Percentiles rank a stretch among this genome's conserved stretches.
phyloP scores from a whole-genome alignment of 2,888 invertebrate species.

The Apotomis turbidana region DNA sequence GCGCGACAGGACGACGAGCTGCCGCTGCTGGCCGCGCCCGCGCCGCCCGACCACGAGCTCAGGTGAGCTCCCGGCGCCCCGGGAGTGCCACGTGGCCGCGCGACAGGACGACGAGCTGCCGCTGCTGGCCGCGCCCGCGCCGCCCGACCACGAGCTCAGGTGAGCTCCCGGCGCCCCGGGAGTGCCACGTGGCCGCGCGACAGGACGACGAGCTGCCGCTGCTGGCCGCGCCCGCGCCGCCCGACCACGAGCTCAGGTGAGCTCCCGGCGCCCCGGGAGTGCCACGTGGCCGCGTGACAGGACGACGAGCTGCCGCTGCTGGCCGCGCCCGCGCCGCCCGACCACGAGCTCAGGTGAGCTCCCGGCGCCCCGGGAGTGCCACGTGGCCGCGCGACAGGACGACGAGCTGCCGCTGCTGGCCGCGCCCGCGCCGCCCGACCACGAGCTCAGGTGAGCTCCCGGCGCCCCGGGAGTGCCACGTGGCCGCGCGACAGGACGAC shows the following conservation, averaged over 20 bases:
- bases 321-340: slow-evolving; percentile 2
- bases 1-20: slow-evolving; percentile 49
- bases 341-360: slow-evolving; percentile 10
- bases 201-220: slow-evolving; percentile 41
- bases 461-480: slow-evolving; percentile 90
- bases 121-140: slow-evolving; percentile 16
- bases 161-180: slow-evolving; percentile 57
- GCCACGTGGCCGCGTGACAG: slow-evolving; percentile 85
- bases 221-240: slow-evolving; percentile 15
- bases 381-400: slow-evolving; percentile 79
- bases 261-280: slow-evolving; percentile 81
- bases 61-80: neutral
- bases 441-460: slow-evolving; percentile 5
- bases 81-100: slow-evolving; percentile 90
- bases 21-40: slow-evolving; percentile 21
- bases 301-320: slow-evolving; percentile 35
- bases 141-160: slow-evolving; percentile 15
- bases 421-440: slow-evolving; percentile 4
- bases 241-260: slow-evolving; percentile 12
- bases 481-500: slow-evolving; percentile 64
- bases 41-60: slow-evolving; percentile 6
- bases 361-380: slow-evolving; percentile 86
- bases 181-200: slow-evolving; percentile 88
- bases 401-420: slow-evolving; percentile 29
- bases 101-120: slow-evolving; percentile 42